Evolutionary conservation across 1,140 invertebrate species (phyloP).

Genomic region (Gonatopus flavifemur): DNA sequence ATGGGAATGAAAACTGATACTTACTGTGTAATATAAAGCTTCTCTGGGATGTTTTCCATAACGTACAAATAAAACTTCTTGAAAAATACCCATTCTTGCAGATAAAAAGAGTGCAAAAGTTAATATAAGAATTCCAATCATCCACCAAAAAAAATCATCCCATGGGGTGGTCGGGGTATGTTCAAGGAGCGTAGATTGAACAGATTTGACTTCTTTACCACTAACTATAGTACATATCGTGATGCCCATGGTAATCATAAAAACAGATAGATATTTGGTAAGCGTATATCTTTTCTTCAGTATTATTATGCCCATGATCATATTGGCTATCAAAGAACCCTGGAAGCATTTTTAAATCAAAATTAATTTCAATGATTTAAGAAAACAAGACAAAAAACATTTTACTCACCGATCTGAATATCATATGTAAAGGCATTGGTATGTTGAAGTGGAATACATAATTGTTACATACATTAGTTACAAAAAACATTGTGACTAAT

Average conservation of each 20-base stretch:
- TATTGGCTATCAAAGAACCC: slow-evolving; percentile 95
- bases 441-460: slow-evolving; percentile 97
- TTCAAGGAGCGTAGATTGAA: slow-evolving; percentile 21
- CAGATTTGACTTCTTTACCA: slow-evolving; percentile 65
- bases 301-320: slow-evolving; percentile 92
- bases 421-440: slow-evolving; percentile 98
- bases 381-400: neutral
- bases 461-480: slow-evolving; percentile 92
- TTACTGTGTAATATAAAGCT: slow-evolving; percentile 88
- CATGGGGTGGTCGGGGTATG: slow-evolving; percentile 36
- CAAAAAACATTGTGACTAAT: slow-evolving; percentile 89
- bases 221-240: slow-evolving; percentile 90
- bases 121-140: slow-evolving; percentile 80
- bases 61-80: slow-evolving; percentile 84
- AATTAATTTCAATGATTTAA: neutral
- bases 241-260: slow-evolving; percentile 91
- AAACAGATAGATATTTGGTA: slow-evolving; percentile 88
- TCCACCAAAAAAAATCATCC: slow-evolving; percentile 80
- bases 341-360: slow-evolving; percentile 48
- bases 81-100: slow-evolving; percentile 94
- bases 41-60: slow-evolving; percentile 94
- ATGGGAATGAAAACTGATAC: slow-evolving; percentile 2
- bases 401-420: slow-evolving; percentile 87
- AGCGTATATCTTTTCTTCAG: slow-evolving; percentile 82
- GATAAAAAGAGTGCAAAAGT: slow-evolving; percentile 90